These are phyloP conservation scores for Allacma fusca DNA, from an alignment of 2,888 invertebrate species.

Conservation along the genomic window DNA sequence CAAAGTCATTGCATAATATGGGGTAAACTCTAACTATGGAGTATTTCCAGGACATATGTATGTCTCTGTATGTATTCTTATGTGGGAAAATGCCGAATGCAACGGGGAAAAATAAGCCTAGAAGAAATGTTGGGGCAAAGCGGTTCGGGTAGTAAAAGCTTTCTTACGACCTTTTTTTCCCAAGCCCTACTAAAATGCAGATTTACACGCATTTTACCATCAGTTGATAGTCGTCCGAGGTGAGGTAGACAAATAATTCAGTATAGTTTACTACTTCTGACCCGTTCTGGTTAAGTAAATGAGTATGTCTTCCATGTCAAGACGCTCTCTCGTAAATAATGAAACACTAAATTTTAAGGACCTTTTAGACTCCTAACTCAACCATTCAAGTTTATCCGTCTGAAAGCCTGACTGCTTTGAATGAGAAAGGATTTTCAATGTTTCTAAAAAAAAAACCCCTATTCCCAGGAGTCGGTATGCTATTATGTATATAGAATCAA, in stretches of 20 bases:
- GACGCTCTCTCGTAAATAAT: slow-evolving; percentile 12
- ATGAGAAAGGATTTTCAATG: background rate
- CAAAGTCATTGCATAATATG: no score
- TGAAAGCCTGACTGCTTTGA: background rate
- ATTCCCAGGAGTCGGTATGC: no score
- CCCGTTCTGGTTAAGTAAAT: background rate
- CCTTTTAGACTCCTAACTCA: slow-evolving; percentile 11
- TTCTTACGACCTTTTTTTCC: background rate
- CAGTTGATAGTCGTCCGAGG: background rate
- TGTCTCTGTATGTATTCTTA: no score
- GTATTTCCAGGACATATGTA: no score
- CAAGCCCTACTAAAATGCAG: background rate
- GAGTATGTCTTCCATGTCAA: background rate
- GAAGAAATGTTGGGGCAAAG: background rate
- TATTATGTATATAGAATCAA: no score
- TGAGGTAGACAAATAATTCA: background rate
- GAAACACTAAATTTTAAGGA: slow-evolving; percentile 2
- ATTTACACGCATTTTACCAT: background rate
- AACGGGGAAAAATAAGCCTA: background rate
- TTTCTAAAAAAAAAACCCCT: background rate
- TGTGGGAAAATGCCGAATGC: no score
- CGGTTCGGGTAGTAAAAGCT: background rate
- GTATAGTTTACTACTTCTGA: background rate
- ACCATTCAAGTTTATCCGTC: background rate
- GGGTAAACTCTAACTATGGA: no score